Evolutionary conservation across 2,113 vertebrate species (phyloP).

Genomic region (Stomatorhinus ivindoensis): DNA sequence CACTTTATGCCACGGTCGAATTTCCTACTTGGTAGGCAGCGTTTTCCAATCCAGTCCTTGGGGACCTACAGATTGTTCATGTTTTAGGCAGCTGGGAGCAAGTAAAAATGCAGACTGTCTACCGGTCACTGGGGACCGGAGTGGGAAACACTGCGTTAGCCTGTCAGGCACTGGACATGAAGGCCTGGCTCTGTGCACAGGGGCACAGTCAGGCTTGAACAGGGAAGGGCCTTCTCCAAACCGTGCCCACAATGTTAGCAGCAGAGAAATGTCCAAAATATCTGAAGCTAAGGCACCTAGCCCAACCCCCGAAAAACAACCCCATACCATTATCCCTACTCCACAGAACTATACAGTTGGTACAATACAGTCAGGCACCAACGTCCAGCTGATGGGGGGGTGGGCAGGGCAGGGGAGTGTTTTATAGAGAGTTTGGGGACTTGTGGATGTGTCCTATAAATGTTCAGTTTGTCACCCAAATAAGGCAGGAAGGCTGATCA

Average conservation of each 20-base stretch:
- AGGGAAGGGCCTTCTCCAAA: background rate
- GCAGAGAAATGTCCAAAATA: too few relatives aligned
- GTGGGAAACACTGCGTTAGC: background rate
- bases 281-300: too few relatives aligned
- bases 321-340: too few relatives aligned
- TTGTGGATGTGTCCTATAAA: constrained; percentile 59
- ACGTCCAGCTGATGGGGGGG: background rate
- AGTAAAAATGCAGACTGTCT: background rate
- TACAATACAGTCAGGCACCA: background rate
- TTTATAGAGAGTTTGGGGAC: constrained; percentile 30
- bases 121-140: background rate
- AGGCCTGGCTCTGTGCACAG: background rate
- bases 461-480: constrained; percentile 72
- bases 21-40: background rate
- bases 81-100: background rate
- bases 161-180: background rate
- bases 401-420: background rate
- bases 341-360: too few relatives aligned
- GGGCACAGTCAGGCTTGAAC: background rate
- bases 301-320: too few relatives aligned
- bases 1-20: background rate
- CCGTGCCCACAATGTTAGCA: background rate
- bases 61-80: background rate
- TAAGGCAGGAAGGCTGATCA: constrained; percentile 73
- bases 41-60: background rate